Evolutionary conservation across 2,113 vertebrate genomes (phyloP), one percentile per base, ranked within the genome.

Genomic region (Phalacrocorax pelagicus): DNA sequence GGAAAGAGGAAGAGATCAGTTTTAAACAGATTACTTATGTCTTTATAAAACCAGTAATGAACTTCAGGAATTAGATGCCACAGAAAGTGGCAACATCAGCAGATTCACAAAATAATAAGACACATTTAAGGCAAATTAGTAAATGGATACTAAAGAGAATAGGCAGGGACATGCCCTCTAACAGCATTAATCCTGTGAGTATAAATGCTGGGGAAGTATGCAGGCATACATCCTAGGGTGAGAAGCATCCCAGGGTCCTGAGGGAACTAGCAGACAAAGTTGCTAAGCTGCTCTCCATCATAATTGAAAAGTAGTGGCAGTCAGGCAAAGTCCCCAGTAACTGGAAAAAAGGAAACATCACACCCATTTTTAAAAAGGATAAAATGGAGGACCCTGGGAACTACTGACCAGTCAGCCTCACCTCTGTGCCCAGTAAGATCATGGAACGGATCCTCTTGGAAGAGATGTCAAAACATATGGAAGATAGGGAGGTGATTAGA

Each of bases 301-400:
- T 47, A 70, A 58, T 66, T 86, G 18, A 70, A 61, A 79, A 22
- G 19, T 21, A 34, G 8, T 42, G 52, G 10, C 17, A 47, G 7
- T 54, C 6, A 46, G 13, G 3, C 2, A 3, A 91, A 81, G n/a
- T 46, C 14, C 16, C 24, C 19, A 62, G 51, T 21, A 26, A 38
- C 24, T 51, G 9, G 38, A 40, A 46, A 91, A 93, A 51, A 9
- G 7, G 55, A 70, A n/a, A 30, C 2, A 42, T 15, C n/a, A 36
- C 0, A 0, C 4, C 3, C 2, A 18, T 65, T 91, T 85, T 70
- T 9, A 23, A 59, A 67, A 85, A 40, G 1, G 1, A 1, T 81
- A 20, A 49, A 54, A 61, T 51, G 10, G 9, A 81, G 1, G 2
- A 20, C 22, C 8, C 14, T 46, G 38, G 38, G 22, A 85, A 27